Evolutionary conservation across 2,113 vertebrate species (phyloP).

Genomic region (Austrofundulus limnaeus): DNA sequence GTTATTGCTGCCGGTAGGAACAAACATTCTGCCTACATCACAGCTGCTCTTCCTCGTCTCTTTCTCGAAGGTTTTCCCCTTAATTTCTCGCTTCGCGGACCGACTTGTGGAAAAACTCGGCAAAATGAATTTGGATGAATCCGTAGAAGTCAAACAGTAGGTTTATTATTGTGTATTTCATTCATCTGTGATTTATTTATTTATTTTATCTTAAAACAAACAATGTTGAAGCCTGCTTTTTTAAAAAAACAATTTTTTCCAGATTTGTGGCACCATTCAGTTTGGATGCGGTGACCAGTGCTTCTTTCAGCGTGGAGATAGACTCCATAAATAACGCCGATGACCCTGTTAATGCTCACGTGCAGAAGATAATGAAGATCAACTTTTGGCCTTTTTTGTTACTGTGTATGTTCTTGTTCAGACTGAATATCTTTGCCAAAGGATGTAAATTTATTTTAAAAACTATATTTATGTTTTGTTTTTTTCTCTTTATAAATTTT

Average conservation of each 20-base stretch:
- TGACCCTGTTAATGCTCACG: conserved; percentile 77
- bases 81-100: conserved; percentile 59
- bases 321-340: conserved; percentile 84
- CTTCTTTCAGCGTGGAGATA: conserved; percentile 82
- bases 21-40: too few species aligned
- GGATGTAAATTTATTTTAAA: not conserved
- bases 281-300: conserved; percentile 81
- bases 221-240: not conserved
- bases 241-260: not conserved
- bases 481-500: conserved; percentile 15
- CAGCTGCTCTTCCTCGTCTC: not conserved
- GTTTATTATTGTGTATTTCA: conserved; percentile 1
- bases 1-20: too few species aligned
- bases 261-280: conserved; percentile 84
- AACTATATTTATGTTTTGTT: not conserved
- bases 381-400: conserved; percentile 50
- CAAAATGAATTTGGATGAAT: conserved; percentile 40
- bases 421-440: fast-evolving
- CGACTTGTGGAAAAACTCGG: conserved; percentile 57
- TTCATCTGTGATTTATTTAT: not conserved
- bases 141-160: conserved; percentile 70
- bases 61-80: conserved; percentile 62
- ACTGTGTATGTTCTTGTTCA: not conserved
- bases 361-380: conserved; percentile 69
- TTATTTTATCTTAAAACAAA: not conserved